Evolutionary conservation across 2,113 vertebrate species (phyloP), one percentile per base, ranked within the genome.

Genomic region (Seriola dumerili): DNA sequence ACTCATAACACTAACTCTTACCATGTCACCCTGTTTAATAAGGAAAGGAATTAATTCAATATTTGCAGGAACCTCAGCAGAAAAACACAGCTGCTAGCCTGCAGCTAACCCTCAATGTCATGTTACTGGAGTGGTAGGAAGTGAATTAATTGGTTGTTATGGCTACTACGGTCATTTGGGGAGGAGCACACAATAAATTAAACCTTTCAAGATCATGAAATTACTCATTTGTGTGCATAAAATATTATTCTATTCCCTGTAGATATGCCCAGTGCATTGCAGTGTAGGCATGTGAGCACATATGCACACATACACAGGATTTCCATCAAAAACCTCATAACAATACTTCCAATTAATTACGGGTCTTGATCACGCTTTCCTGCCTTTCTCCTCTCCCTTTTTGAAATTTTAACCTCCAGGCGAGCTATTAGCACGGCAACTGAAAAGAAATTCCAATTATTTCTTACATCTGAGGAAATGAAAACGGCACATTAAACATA

Each of bases 371-470:
- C 80, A 29, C n/a, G 63, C 78, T 78, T 81, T 88, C 78, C 67
- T 32, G n/a, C 12, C 38, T 72, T 74, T 65, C 74, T 87, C 40
- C 58, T 70, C 54, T 70, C 70, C 61, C 76, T 69, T 74, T 86
- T 72, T 73, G 80, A 82, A 61, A 91, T 79, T 88, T 90, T 50
- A 66, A 74, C 92, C 86, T 75, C 75, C 75, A 71, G 93, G 90
- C 93, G 85, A 91, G 79, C 90, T 84, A 32, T 89, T 87, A 83
- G 72, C 69, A 66, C 7, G 48, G 85, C 69, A 70, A 65, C 72
- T 42, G 78, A 69, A 85, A 80, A 85, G 74, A 72, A 87, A 89
- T 86, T 90, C 82, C 80, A 90, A 90, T 91, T 88, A 90, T 79
- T 88, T 89, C 77, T 85, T 64, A 83, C 72, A 80, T 89, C 78